Evolutionary conservation across 2,888 invertebrate genomes (phyloP), one percentile per base, ranked within the genome.

Genomic region (Julus scandinavius): DNA sequence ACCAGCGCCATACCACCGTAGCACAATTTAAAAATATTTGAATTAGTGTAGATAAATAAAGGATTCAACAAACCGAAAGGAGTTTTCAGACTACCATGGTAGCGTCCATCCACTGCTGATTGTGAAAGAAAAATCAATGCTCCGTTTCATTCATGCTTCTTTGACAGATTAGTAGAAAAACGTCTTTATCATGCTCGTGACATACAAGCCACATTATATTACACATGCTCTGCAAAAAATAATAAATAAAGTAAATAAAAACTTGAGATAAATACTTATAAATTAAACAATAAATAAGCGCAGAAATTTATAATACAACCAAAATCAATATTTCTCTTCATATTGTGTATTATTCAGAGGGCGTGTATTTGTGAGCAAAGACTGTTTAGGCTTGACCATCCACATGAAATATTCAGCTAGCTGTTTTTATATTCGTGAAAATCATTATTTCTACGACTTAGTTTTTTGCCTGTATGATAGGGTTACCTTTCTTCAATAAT

Each of bases 401-500:
- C 54, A 45, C 45, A 45, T 5, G 45, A 45, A 45, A 45, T 45
- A 45, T 45, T 45, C 54, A 54, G 11, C 13, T 54, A 6, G 50
- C 50, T 54, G 3, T 17, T 17, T 54, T 54, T 54, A 54, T 3
- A 54, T 13, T 54, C 17, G 17, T 54, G 13, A 54, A 54, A 54
- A 54, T 13, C 9, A 13, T 17, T 54, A 54, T 11, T 54, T 54
- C 54, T 3, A 20, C 9, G n/a, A 20, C 9, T 72, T 54, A 54
- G n/a, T 50, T 86, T 49, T 86, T 86, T 15, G 29, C 6, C 29
- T 5, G 49, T 50, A 86, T 13, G 86, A n/a, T 49, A 86, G 38
- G 4, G 86, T 86, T 86, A 45, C 87, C 80, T 72, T 80, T 58
- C 45, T 80, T 87, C 17, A 87, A 29, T 40, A 87, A 29, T 17